phyloP scores from a whole-genome alignment of 2,113 vertebrate genomes.

The Lontra canadensis region DNA sequence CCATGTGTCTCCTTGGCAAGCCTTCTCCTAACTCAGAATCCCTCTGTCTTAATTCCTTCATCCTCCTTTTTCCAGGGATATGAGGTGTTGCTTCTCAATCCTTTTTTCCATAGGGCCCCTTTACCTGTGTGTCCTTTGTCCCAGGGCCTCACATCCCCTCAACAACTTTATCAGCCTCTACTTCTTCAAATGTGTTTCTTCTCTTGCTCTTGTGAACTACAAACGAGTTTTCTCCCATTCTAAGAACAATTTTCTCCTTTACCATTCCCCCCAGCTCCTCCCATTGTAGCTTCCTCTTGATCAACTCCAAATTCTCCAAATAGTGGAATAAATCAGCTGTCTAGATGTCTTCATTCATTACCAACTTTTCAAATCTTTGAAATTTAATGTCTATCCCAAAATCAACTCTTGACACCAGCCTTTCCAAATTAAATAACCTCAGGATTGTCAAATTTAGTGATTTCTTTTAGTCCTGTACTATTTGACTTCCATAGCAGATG shows the following conservation, averaged over 20 bases:
- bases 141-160: not conserved
- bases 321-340: no score
- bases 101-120: rapidly evolving
- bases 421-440: not conserved
- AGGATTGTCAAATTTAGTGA: not conserved
- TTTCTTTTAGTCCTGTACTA: not conserved
- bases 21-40: not conserved
- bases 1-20: not conserved
- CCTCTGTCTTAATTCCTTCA: not conserved
- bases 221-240: not conserved
- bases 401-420: no score
- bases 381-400: not conserved
- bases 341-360: not conserved
- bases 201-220: not conserved
- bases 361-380: not conserved
- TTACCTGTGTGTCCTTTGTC: rapidly evolving
- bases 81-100: rapidly evolving
- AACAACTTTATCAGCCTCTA: no score
- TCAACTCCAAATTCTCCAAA: not conserved
- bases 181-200: rapidly evolving
- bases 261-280: rapidly evolving
- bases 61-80: rapidly evolving
- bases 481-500: not conserved
- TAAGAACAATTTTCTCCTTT: not conserved
- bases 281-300: not conserved